Conservation (phyloP, 1,140 invertebrate genomes). For the Monochamus saltuarius region DNA sequence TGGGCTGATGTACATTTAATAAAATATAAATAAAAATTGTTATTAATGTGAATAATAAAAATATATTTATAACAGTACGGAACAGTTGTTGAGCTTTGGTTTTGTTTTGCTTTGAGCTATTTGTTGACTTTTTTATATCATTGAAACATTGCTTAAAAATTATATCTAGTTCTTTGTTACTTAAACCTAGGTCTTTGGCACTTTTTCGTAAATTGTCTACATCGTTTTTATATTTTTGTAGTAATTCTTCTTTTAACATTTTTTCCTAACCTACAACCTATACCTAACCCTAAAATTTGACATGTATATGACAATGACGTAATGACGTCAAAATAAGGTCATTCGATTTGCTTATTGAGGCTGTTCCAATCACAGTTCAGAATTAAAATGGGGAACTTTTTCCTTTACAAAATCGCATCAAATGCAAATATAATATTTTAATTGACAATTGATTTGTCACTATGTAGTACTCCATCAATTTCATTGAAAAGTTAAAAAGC, state of each 20-base stretch:
- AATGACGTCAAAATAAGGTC: too few relatives aligned
- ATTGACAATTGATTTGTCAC: too few relatives aligned
- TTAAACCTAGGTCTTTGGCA: conserved; percentile 42
- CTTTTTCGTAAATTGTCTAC: conserved; percentile 38
- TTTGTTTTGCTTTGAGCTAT: conserved; percentile 18
- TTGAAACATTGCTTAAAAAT: conserved; percentile 42
- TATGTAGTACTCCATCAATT: too few relatives aligned
- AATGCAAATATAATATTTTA: too few relatives aligned
- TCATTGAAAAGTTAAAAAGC: too few relatives aligned
- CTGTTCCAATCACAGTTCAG: too few relatives aligned
- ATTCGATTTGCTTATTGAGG: too few relatives aligned
- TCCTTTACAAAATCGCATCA: too few relatives aligned
- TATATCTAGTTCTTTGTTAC: conserved; percentile 39
- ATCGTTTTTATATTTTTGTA: conserved; percentile 44
- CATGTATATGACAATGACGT: too few relatives aligned
- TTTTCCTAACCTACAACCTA: conserved; percentile 19
- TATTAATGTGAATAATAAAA: conserved; percentile 30
- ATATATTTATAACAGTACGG: conserved; percentile 30
- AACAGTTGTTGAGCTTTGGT: conserved; percentile 31
- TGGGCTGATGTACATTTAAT: conserved; percentile 50
- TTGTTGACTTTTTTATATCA: conserved; percentile 32
- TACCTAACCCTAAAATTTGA: not conserved
- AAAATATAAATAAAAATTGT: conserved; percentile 44
- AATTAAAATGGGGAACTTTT: too few relatives aligned
- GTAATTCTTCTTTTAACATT: conserved; percentile 34